Conservation (phyloP, 2,888 invertebrate species). For the Scrobipalpa costella region DNA sequence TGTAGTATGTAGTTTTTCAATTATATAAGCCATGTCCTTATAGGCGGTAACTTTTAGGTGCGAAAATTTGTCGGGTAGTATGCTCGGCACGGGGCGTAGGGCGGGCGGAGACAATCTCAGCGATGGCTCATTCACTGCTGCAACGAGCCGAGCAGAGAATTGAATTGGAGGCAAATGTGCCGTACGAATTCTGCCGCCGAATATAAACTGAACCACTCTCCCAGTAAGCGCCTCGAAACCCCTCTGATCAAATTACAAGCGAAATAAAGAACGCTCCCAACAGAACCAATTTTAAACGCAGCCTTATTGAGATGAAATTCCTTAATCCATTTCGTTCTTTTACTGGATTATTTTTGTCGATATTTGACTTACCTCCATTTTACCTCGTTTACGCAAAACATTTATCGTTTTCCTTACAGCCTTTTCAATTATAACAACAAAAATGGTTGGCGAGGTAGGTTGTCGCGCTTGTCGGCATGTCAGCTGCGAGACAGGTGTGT, state of each 20-base stretch:
- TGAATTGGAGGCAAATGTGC: constrained; percentile 78
- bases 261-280: constrained; percentile 44
- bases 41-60: constrained; percentile 48
- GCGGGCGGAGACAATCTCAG: constrained; percentile 65
- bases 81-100: constrained; percentile 38
- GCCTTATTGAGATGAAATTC: constrained; percentile 39
- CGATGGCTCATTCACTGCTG: constrained; percentile 75
- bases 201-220: constrained; percentile 69
- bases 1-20: neutral
- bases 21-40: neutral
- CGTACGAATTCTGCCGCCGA: constrained; percentile 68
- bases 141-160: constrained; percentile 74
- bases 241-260: constrained; percentile 56
- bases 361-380: neutral
- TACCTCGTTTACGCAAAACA: neutral
- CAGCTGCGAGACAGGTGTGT: constrained; percentile 18
- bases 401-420: neutral
- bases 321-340: neutral
- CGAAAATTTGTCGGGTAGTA: constrained; percentile 42
- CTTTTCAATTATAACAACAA: constrained; percentile 7
- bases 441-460: neutral
- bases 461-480: neutral
- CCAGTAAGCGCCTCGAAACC: constrained; percentile 52
- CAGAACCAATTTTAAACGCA: constrained; percentile 44
- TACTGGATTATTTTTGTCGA: neutral